These are phyloP conservation scores for Stegastes partitus DNA, from an alignment of 2,113 vertebrate species.

Conservation along the genomic window DNA sequence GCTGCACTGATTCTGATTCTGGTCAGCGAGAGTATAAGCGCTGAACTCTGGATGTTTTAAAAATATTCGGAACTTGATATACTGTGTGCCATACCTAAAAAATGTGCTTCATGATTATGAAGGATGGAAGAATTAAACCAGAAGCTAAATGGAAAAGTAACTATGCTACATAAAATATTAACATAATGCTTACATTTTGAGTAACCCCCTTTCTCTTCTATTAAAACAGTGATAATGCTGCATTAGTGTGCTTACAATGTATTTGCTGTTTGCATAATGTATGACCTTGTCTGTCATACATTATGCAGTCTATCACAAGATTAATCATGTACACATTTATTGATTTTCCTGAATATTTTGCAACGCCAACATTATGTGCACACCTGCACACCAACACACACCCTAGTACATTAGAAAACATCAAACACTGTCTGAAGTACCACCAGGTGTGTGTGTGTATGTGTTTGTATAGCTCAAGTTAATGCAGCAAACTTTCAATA, in stretches of 20 bases:
- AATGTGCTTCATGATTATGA: background rate
- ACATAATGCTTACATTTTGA: background rate
- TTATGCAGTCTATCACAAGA: background rate
- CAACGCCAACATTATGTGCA: background rate
- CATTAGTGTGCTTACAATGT: too few relatives aligned
- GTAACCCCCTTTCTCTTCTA: too few relatives aligned
- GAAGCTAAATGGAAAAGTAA: background rate
- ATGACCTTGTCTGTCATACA: too few relatives aligned
- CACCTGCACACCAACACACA: background rate
- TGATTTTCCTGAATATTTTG: background rate
- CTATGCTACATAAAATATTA: background rate
- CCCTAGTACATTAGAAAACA: background rate
- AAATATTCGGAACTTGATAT: too few relatives aligned
- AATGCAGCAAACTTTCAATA: slow-evolving; percentile 7
- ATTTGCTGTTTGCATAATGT: too few relatives aligned
- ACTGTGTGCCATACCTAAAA: background rate
- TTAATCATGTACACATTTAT: background rate
- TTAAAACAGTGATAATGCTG: too few relatives aligned
- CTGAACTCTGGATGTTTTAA: too few relatives aligned
- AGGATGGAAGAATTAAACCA: background rate
- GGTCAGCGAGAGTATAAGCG: too few relatives aligned
- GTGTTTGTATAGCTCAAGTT: background rate
- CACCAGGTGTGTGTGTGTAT: background rate
- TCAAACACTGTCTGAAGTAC: background rate
- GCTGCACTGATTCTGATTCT: too few relatives aligned